Evolutionary conservation across 2,113 vertebrate species (phyloP), one percentile per base, ranked within the genome.

Genomic region (Dipodomys stephensi): DNA sequence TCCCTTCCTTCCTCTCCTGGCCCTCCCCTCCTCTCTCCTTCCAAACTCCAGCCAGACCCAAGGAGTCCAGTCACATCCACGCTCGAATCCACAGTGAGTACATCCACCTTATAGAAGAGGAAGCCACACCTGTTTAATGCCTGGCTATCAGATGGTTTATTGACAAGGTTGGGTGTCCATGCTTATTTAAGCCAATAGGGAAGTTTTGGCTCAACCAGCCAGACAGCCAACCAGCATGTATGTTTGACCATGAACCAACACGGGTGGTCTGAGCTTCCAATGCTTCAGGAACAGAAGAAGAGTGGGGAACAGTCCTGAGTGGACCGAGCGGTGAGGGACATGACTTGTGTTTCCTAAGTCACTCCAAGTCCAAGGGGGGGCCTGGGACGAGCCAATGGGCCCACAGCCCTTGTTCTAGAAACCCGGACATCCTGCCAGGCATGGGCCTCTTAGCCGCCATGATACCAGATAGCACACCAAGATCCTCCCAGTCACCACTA

Each of bases 131-230:
- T 15, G 87, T 20, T 80, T 8, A 89, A 20, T 84, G 27, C 82
- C 73, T 49, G 65, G 49, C 32, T 18, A 3, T 2, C 62, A 73
- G 77, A 39, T 57, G 46, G 77, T 46, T 67, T 85, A 57, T 9
- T 23, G 46, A 92, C 65, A 78, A 82, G 39, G 30, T 11, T 67
- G 9, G 20, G 72, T 44, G 32, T 67, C 64, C 27, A 73, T 12
- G 35, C 68, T 92, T 91, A 86, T 88, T 86, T 83, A 83, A 81
- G 49, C 62, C 35, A 67, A 87, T 1, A 79, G 79, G 92, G 39
- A 72, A 91, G 76, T 87, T 62, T 86, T 62, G 80, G n/a, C 46
- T 64, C 35, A 72, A 13, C 79, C 30, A 65, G 72, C 39, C 39
- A 39, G 49, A 13, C 49, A 53, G 49, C 49, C 49, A 53, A 53